These are phyloP conservation scores for Stenolophus ochropezus DNA, from an alignment of 2,888 invertebrate genomes.

Conservation along the genomic window DNA sequence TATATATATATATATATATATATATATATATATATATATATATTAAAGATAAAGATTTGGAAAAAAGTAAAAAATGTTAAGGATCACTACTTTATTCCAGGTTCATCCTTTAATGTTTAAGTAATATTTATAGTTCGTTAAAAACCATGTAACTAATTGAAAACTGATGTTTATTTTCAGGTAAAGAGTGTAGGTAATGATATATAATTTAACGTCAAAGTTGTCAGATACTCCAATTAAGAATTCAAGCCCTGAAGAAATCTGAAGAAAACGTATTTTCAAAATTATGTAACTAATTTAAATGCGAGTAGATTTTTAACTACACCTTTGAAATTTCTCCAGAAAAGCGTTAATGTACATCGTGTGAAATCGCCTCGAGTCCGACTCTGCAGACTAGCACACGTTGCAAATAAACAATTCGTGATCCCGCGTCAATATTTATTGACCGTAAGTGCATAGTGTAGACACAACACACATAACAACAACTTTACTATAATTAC, in stretches of 20 bases:
- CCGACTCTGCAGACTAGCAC: slow-evolving; percentile 35
- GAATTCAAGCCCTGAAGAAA: neutral
- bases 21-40: too few species aligned
- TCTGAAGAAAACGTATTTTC: slow-evolving; percentile 1
- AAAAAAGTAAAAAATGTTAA: too few species aligned
- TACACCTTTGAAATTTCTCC: neutral
- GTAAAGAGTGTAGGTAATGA: neutral
- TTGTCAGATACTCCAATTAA: slow-evolving; percentile 6
- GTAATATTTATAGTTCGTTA: too few species aligned
- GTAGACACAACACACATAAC: slow-evolving; percentile 17
- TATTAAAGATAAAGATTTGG: too few species aligned
- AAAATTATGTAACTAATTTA: slow-evolving; percentile 16
- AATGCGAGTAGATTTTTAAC: neutral
- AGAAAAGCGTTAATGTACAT: neutral
- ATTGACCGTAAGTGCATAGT: slow-evolving; percentile 50
- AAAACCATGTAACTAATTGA: neutral
- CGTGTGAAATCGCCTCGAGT: slow-evolving; percentile 54
- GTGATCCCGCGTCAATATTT: slow-evolving; percentile 57
- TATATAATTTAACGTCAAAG: slow-evolving; percentile 14
- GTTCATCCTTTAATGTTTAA: too few species aligned
- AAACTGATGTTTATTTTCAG: neutral
- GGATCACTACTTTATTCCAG: too few species aligned
- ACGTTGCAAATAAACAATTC: slow-evolving; percentile 57
- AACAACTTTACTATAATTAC: slow-evolving; percentile 24
- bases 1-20: too few species aligned